Evolutionary conservation across 1,140 invertebrate genomes (phyloP), one percentile per base, ranked within the genome.

Genomic region (Macrocentrus cingulum): DNA sequence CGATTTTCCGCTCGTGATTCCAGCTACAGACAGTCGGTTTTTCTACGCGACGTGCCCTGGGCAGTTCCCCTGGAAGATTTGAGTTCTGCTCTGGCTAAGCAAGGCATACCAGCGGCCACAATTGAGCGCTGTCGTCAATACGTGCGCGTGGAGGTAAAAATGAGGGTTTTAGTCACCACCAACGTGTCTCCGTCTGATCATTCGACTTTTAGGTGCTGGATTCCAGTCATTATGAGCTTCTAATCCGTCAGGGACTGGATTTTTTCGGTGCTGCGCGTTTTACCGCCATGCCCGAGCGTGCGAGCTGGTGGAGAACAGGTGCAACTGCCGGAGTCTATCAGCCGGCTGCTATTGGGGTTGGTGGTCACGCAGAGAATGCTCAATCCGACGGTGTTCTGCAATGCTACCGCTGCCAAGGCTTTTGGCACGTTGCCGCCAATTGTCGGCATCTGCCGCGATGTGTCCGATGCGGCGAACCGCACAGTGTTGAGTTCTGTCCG

Each of bases 351-450:
- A 16, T 48, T 0, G 48, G 13, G 0, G 8, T 5, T 42, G 45
- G 19, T 20, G 22, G 18, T 32, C 11, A 46, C 8, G n/a, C 1
- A 34, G 22, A 59, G 5, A 67, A 59, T 9, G 11, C n/a, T 7
- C 68, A 68, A 44, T 41, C 55, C 1, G 78, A 82, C 18, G 65
- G 67, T 0, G 74, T 81, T 0, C 48, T 82, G 3, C 81, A 82
- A 29, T 81, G 81, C 44, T 82, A 80, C 37, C 69, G 79, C 0
- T 83, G 81, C 53, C 81, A 84, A 66, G 81, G 82, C 7, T 84
- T 84, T 56, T 84, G 82, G 81, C 82, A 84, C 56, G 74, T 82
- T 1, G 81, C 82, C 1, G 80, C 79, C 1, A 78, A 82, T 49
- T 84, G 82, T 49, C 71, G 76, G 16, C 76, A 81, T 16, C 29